Conservation (phyloP, 2,113 vertebrate species). For the Oncorhynchus mykiss region DNA sequence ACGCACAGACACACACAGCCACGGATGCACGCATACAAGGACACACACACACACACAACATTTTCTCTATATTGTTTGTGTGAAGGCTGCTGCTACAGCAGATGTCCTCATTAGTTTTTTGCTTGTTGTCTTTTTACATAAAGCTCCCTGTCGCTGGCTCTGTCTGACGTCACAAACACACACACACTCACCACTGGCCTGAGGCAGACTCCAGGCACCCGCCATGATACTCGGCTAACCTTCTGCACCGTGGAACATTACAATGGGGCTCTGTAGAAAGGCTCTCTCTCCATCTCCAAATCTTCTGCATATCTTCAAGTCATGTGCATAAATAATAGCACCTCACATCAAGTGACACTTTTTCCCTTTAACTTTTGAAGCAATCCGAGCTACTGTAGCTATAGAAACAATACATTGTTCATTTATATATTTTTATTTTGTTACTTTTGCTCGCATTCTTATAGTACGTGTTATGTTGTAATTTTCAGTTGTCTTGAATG, state of each 20-base stretch:
- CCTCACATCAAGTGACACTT: no score
- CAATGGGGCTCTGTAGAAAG: no score
- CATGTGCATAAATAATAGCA: background rate
- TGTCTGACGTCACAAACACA: constrained; percentile 28
- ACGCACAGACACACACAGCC: background rate
- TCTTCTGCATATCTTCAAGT: background rate
- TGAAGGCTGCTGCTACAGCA: constrained; percentile 46
- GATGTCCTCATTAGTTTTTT: constrained; percentile 61
- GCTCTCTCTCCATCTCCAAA: background rate
- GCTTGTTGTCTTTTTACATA: constrained; percentile 59
- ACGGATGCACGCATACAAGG: background rate
- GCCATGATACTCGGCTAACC: background rate
- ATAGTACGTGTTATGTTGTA: no score
- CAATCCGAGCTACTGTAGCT: no score
- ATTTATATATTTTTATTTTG: no score
- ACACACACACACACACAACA: background rate
- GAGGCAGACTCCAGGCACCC: background rate
- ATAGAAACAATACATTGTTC: no score
- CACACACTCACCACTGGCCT: background rate
- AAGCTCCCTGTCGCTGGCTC: constrained; percentile 32
- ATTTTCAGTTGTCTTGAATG: no score
- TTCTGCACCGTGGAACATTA: background rate
- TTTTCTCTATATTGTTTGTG: constrained; percentile 36
- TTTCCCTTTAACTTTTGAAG: no score
- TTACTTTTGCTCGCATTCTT: no score